phyloP scores from a whole-genome alignment of 2,113 vertebrate species.

The Peromyscus leucopus region DNA sequence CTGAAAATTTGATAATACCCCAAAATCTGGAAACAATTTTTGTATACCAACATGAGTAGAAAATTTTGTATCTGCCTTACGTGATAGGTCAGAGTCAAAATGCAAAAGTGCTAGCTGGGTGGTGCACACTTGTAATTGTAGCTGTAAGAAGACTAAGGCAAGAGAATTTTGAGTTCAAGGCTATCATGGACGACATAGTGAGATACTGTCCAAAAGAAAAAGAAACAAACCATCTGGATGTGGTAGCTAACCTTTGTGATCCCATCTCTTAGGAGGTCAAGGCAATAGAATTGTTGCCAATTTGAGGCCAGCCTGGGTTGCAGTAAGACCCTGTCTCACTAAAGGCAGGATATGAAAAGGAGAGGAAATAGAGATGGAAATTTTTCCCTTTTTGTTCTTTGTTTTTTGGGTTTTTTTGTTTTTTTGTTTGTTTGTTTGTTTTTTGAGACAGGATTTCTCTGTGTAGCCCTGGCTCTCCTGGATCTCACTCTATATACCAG shows the following conservation, averaged over 20 bases:
- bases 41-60: background rate
- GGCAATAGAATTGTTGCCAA: background rate
- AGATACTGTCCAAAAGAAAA: background rate
- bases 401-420: too few species aligned
- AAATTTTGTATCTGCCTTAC: background rate
- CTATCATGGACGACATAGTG: background rate
- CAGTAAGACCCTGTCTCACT: background rate
- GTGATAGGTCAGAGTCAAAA: background rate
- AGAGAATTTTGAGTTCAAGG: background rate
- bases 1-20: background rate
- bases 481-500: background rate
- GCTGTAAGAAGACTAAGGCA: background rate
- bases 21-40: background rate
- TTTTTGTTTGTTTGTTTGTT: background rate
- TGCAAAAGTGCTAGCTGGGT: background rate
- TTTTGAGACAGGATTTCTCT: background rate
- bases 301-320: background rate
- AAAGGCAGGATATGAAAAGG: background rate
- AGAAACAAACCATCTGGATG: background rate
- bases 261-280: background rate
- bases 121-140: background rate
- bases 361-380: background rate
- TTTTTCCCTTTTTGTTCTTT: background rate
- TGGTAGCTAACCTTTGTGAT: background rate
- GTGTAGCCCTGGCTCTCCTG: background rate